Evolutionary conservation across 2,797 vertebrate species (phyloP).

Genomic region (Argentina silus): DNA sequence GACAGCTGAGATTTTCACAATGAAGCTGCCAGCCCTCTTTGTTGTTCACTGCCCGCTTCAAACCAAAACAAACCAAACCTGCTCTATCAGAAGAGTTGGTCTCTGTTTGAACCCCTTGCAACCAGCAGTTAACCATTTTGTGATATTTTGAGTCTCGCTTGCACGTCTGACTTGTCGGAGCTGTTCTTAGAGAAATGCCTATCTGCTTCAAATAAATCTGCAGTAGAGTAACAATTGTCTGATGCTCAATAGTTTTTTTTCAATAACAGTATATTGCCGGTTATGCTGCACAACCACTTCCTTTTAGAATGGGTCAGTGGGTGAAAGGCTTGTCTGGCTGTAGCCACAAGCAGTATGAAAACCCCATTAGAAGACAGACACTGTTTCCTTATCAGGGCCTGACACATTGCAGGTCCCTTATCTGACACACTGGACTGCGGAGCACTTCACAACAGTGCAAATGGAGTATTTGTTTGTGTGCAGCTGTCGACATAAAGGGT

Average conservation of each 20-base stretch:
- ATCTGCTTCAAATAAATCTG: not conserved
- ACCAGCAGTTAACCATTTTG: not conserved
- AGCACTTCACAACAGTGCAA: conserved; percentile 10
- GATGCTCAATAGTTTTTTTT: not conserved
- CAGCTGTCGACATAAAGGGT: conserved; percentile 9
- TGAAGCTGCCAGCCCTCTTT: conserved; percentile 52
- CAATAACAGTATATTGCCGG: conserved; percentile 11
- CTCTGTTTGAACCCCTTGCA: conserved; percentile 8
- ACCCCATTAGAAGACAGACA: conserved; percentile 14
- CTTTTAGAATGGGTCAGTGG: conserved; percentile 9
- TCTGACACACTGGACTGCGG: conserved; percentile 22
- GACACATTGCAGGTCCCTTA: conserved; percentile 25
- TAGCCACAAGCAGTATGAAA: not conserved
- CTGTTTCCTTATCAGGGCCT: conserved; percentile 32
- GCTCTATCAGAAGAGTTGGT: conserved; percentile 16
- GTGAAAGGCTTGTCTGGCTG: not conserved
- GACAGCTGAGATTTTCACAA: conserved; percentile 67
- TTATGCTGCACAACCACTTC: conserved; percentile 34
- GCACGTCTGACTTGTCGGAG: too few relatives aligned
- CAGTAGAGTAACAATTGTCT: conserved; percentile 12
- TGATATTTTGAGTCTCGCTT: too few relatives aligned
- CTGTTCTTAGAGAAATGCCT: too few relatives aligned
- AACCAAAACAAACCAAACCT: conserved; percentile 63
- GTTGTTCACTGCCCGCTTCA: conserved; percentile 37
- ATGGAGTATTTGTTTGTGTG: conserved; percentile 14